Percentiles rank a stretch among this genome's conserved stretches.
phyloP scores from a whole-genome alignment of 2,113 vertebrate genomes.

The Trichomycterus rosablanca region DNA sequence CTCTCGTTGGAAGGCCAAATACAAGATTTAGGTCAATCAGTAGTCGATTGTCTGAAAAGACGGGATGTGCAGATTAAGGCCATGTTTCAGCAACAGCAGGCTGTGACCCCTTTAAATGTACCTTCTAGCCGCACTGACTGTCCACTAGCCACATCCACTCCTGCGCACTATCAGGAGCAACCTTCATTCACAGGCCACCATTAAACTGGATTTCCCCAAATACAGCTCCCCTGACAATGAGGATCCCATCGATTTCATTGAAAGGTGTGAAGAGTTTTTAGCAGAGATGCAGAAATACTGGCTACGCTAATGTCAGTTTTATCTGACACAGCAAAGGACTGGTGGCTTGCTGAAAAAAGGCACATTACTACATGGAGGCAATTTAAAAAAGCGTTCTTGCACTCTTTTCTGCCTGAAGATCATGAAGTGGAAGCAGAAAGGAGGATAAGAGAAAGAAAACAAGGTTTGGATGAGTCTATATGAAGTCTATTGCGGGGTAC shows the following conservation, averaged over 20 bases:
- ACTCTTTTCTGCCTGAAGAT: not conserved
- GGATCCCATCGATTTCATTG: not conserved
- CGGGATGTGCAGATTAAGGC: not conserved
- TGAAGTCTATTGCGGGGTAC: not conserved
- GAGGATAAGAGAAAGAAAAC: not conserved
- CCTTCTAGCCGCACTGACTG: too few species aligned
- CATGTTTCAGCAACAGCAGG: too few species aligned
- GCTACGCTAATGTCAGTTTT: not conserved
- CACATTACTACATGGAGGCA: not conserved
- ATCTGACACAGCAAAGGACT: not conserved
- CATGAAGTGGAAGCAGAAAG: not conserved
- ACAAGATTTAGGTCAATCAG: not conserved
- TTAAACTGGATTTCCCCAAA: not conserved
- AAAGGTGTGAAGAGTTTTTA: slow-evolving; percentile 2
- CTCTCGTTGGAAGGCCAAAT: not conserved
- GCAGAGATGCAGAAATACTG: not conserved
- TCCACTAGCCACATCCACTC: too few species aligned
- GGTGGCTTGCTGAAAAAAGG: not conserved
- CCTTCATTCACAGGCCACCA: too few species aligned
- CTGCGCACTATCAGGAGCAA: too few species aligned
- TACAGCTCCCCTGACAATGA: slow-evolving; percentile 11
- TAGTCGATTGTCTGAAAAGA: not conserved
- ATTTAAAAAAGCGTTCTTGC: not conserved
- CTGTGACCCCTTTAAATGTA: too few species aligned
- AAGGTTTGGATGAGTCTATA: not conserved